phyloP scores from a whole-genome alignment of 2,797 vertebrate species.

The Megaceryle alcyon region DNA sequence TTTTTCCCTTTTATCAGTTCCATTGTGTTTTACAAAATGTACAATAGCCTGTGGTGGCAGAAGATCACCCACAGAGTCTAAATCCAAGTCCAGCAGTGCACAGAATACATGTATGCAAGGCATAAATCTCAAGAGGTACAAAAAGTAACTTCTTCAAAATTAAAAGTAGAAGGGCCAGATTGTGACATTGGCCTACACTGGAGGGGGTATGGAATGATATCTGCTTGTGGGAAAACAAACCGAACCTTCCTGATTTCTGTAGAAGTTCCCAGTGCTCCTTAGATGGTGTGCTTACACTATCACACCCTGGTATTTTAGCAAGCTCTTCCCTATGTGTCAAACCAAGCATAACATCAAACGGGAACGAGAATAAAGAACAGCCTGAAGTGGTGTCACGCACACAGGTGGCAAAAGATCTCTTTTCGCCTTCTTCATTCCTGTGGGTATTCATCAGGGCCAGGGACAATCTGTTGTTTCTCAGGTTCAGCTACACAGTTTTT shows the following conservation, averaged over 20 bases:
- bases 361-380: constrained; percentile 11
- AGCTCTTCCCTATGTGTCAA: constrained; percentile 1
- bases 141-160: constrained; percentile 14
- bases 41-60: constrained; percentile 21
- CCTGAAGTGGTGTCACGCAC: constrained; percentile 9
- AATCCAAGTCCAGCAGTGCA: constrained; percentile 12
- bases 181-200: background rate
- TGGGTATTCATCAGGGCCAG: background rate
- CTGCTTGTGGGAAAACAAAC: background rate
- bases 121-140: background rate
- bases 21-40: constrained; percentile 37
- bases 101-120: background rate
- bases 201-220: background rate
- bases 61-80: constrained; percentile 2
- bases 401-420: background rate
- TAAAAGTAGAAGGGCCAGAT: background rate
- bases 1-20: constrained; percentile 59
- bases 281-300: background rate
- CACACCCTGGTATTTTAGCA: background rate
- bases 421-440: background rate
- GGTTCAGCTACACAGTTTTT: background rate
- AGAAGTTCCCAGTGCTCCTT: background rate
- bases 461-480: background rate
- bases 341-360: constrained; percentile 33
- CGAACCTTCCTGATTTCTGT: background rate